Conservation (phyloP, 2,797 vertebrate genomes). For the Sebastes melanostomus region DNA sequence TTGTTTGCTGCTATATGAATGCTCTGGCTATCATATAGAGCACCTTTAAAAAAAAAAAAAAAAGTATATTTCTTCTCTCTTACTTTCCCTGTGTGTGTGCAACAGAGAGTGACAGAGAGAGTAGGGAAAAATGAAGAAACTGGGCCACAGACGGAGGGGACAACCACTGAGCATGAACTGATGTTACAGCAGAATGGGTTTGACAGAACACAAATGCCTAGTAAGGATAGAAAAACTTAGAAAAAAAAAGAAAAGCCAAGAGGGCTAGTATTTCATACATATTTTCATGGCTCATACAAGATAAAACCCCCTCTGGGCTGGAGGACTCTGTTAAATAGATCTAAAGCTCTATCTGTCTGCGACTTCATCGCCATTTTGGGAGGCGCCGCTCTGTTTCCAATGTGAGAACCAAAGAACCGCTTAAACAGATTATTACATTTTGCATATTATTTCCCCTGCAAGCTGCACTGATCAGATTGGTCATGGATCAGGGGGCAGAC, state of each 20-base stretch:
- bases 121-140: conserved; percentile 1
- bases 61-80: background rate
- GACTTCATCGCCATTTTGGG: conserved; percentile 26
- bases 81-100: background rate
- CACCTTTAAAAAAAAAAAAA: background rate
- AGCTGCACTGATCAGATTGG: conserved; percentile 73
- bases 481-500: conserved; percentile 73
- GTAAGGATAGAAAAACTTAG: conserved; percentile 10
- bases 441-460: conserved; percentile 63
- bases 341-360: conserved; percentile 37
- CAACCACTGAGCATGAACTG: conserved; percentile 15
- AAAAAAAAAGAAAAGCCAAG: background rate
- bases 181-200: conserved; percentile 42
- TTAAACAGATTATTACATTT: conserved; percentile 66
- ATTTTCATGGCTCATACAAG: conserved; percentile 35
- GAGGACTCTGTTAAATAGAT: conserved; percentile 38
- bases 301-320: conserved; percentile 15
- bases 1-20: background rate
- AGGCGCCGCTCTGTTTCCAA: conserved; percentile 29
- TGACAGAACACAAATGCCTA: conserved; percentile 35
- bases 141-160: conserved; percentile 9
- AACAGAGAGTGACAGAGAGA: background rate
- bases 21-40: background rate
- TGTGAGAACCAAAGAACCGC: conserved; percentile 41
- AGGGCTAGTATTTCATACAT: conserved; percentile 29